Evolutionary conservation across 2,113 vertebrate species (phyloP), one percentile per base, ranked within the genome.

Genomic region (Saguinus imperator): DNA sequence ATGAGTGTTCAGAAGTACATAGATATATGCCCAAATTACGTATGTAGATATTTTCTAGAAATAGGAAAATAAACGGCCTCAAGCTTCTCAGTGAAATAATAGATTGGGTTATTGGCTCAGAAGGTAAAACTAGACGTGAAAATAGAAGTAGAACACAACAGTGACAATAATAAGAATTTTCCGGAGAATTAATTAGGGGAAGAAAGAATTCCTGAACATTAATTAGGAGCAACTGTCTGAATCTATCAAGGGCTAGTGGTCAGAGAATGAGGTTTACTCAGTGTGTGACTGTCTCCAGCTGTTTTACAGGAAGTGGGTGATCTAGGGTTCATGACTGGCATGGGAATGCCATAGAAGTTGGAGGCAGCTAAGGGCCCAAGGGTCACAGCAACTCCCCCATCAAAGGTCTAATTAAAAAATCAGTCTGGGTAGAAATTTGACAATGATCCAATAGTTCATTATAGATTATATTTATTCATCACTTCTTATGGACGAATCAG

Each of bases 211-310:
- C 81, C 57, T 94, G 50, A 85, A 23, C 72, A 17, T 90, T 96
- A 97, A 97, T 97, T 96, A 64, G 94, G 81, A 96, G 72, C 81
- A 94, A 76, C 57, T 79, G 87, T 94, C 85, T 91, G 76, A 96
- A 94, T 90, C 58, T 88, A 94, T 97, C 91, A 96, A 92, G 76
- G 35, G 21, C 86, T 90, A 32, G 27, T 81, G 10, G n/a, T 61
- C 84, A 72, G 40, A 92, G 81, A 82, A 73, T 61, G 52, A 87
- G 72, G 70, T 86, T 43, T 45, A 25, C 66, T 48, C 95, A 94
- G 87, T 66, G 5, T 92, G 64, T 76, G 89, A 85, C 73, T n/a
- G 14, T 89, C 40, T 92, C 87, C 83, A 20, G 50, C 61, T 82
- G 55, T 83, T 93, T 27, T 92, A 89, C 70, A 45, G 89, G 89